A percentile compares a stretch with the other conserved stretches of the same genome.
Evolutionary conservation across 2,113 vertebrate genomes (phyloP).

Genomic region (Scolopax mira): DNA sequence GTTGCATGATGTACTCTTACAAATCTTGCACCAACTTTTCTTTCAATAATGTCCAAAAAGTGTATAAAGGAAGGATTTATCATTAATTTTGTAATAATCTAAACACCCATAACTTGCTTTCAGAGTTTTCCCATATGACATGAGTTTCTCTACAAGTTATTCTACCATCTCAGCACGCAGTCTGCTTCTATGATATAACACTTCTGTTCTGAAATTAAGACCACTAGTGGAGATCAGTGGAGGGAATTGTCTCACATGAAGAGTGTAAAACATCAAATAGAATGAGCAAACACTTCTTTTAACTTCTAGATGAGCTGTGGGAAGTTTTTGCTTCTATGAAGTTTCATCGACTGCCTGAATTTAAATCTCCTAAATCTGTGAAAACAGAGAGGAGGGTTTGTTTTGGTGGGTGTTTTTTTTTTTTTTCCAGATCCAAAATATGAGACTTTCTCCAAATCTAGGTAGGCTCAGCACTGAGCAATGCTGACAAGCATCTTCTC

Average conservation of each 20-base stretch:
- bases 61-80: background rate
- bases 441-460: background rate
- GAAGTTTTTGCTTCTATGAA: slow-evolving; percentile 4
- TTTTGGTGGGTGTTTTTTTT: too few relatives aligned
- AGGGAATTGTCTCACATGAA: slow-evolving; percentile 13
- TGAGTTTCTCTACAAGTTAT: background rate
- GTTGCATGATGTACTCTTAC: background rate
- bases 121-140: background rate
- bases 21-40: background rate
- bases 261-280: slow-evolving; percentile 24
- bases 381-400: background rate
- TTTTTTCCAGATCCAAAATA: background rate
- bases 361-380: slow-evolving; percentile 1
- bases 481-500: too few relatives aligned
- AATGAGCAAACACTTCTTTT: slow-evolving; percentile 15
- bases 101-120: background rate
- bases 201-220: slow-evolving; percentile 34
- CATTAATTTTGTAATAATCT: background rate
- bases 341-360: background rate
- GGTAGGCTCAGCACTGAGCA: background rate
- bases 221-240: slow-evolving; percentile 28
- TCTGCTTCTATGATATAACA: background rate
- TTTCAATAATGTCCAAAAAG: background rate
- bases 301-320: slow-evolving; percentile 18
- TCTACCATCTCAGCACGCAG: background rate